Base-by-base conservation (phyloP, 2,888 invertebrate species). In the Microdon myrmicae region DNA sequence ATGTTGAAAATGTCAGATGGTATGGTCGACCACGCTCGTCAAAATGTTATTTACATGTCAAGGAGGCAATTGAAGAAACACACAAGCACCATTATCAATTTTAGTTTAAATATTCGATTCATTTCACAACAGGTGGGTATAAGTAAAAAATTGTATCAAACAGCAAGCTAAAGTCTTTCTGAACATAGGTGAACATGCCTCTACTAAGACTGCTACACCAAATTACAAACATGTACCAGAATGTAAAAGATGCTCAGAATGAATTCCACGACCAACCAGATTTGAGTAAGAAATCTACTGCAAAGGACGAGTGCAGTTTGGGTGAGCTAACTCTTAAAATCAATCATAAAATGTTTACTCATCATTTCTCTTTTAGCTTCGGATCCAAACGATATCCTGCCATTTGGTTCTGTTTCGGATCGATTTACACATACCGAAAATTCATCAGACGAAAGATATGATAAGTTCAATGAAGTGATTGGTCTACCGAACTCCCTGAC, bases 181-280 rank as follows among this genome's bases (percentile, higher is more conserved):
- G 20, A 35, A 69, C 58, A 1, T 66, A 87, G 86, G 88, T 97
- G 1, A 97, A 97, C 79, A 96, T 97, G 96, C 96, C 96, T 0
- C 81, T 97, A 23, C 81, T 97, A 32, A 83, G 97, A 39, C 84
- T 97, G 41, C 83, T 96, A 54, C 96, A 97, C 81, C 97, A 97
- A 82, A 96, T 97, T 74, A 92, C 92, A 73, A 96, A 94, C 74
- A 96, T 97, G 95, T 95, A 96, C 80, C 94, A 95, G 80, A 96
- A 96, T 77, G 94, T 96, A 1, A 93, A 94, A 75, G 94, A 96
- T 75, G 96, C 96, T 0, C 93, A 94, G 75, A 88, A 89, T 70
- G 96, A 96, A 73, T 83, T 96, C 55, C 88, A 91, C 69, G 90
- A 90, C 70, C 89, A 90, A 68, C 85, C 80, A 2, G 79, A 79